These are phyloP conservation scores for Drosophila sp. DNA, from an alignment of 1,140 invertebrate species.

Conservation along the genomic window DNA sequence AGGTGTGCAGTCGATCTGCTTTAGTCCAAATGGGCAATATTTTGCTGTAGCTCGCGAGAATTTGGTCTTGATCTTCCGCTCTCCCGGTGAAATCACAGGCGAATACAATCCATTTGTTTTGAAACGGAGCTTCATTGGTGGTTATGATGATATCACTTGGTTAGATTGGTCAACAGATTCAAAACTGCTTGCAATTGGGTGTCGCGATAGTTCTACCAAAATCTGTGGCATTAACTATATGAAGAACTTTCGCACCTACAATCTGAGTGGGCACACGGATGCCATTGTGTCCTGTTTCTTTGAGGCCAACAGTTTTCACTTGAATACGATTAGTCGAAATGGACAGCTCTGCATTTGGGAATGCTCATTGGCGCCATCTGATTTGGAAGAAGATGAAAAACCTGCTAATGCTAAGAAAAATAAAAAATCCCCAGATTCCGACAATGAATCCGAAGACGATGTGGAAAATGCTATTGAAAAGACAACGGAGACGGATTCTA, in stretches of 20 bases:
- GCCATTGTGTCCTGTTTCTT: conserved; percentile 93
- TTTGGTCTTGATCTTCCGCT: conserved; percentile 94
- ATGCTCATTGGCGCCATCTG: conserved; percentile 86
- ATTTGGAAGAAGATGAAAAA: conserved; percentile 83
- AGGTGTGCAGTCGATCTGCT: conserved; percentile 90
- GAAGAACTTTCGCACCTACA: conserved; percentile 89
- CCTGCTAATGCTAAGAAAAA: conserved; percentile 60
- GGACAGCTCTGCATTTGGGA: conserved; percentile 94
- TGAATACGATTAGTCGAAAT: conserved; percentile 90
- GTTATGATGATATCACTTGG: conserved; percentile 92
- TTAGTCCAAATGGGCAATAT: conserved; percentile 96
- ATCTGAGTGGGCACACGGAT: conserved; percentile 92
- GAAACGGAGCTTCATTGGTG: conserved; percentile 91
- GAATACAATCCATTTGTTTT: conserved; percentile 95
- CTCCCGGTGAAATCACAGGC: conserved; percentile 90
- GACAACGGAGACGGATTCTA: conserved; percentile 83
- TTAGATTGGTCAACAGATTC: conserved; percentile 97
- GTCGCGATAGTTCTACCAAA: conserved; percentile 93
- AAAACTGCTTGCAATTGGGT: conserved; percentile 91
- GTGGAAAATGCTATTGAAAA: conserved; percentile 85
- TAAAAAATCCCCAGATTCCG: conserved; percentile 20
- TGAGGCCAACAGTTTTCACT: conserved; percentile 92
- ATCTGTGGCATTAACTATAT: conserved; percentile 90
- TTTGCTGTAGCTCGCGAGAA: conserved; percentile 95
- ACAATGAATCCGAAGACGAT: conserved; percentile 85